Evolutionary conservation across 1,140 invertebrate species (phyloP).

Genomic region (Cyphomyrmex costatus): DNA sequence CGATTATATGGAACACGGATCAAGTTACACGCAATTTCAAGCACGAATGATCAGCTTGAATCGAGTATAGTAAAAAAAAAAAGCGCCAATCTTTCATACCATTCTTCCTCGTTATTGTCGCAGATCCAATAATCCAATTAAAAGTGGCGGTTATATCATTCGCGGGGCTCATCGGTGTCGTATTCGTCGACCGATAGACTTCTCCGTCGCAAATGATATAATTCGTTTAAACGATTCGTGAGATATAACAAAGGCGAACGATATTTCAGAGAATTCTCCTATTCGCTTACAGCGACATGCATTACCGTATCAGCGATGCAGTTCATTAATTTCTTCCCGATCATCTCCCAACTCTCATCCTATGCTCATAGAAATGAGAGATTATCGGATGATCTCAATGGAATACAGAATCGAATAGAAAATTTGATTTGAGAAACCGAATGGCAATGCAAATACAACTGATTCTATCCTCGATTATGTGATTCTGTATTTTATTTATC

Average conservation of each 20-base stretch:
- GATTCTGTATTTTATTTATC: not conserved
- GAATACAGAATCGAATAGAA: not conserved
- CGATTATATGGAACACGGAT: not conserved
- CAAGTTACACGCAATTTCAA: slow-evolving; percentile 16
- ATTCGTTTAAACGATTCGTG: slow-evolving; percentile 60
- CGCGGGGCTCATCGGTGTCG: slow-evolving; percentile 8
- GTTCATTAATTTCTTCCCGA: slow-evolving; percentile 60
- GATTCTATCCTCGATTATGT: not conserved
- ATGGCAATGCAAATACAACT: not conserved
- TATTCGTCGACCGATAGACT: slow-evolving; percentile 18
- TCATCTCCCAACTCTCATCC: not conserved
- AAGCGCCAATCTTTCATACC: slow-evolving; percentile 5
- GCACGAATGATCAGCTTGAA: not conserved
- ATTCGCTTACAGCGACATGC: not conserved
- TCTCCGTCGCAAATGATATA: slow-evolving; percentile 40
- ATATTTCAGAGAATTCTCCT: slow-evolving; percentile 16
- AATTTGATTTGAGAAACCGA: slow-evolving; percentile 6
- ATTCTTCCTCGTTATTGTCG: slow-evolving; percentile 13
- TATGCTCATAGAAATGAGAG: not conserved
- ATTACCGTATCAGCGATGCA: slow-evolving; percentile 34
- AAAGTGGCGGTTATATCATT: slow-evolving; percentile 12
- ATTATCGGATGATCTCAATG: slow-evolving; percentile 9
- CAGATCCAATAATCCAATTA: slow-evolving; percentile 51
- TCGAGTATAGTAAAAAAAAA: not conserved
- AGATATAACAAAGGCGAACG: not conserved